Evolutionary conservation across 2,888 invertebrate species (phyloP).

Genomic region (Meteorus cinctellus): DNA sequence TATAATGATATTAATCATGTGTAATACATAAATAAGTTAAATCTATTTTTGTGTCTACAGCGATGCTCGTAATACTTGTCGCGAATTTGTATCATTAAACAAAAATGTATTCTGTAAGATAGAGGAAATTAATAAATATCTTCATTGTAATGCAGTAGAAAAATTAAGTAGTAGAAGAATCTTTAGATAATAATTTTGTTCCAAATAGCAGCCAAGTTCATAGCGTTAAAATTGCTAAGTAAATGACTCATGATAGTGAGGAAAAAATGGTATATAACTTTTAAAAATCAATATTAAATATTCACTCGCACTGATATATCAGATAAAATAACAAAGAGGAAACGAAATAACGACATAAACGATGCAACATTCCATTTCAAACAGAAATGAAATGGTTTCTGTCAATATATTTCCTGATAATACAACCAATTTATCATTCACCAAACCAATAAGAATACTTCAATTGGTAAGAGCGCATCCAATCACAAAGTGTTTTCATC

Average conservation of each 20-base stretch:
- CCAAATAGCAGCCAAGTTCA: slow-evolving; percentile 13
- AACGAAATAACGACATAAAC: background rate
- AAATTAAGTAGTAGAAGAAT: background rate
- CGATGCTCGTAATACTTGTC: slow-evolving; percentile 10
- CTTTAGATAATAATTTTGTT: background rate
- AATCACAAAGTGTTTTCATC: background rate
- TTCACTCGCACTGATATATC: background rate
- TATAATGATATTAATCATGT: background rate
- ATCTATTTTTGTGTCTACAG: slow-evolving; percentile 11
- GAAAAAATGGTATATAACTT: background rate
- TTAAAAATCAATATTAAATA: background rate
- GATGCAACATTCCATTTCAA: slow-evolving; percentile 5
- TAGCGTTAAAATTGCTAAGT: background rate
- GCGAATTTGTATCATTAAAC: background rate
- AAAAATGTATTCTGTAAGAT: slow-evolving; percentile 17
- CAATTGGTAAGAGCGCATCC: slow-evolving; percentile 59
- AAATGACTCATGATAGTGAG: background rate
- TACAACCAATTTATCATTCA: slow-evolving; percentile 45
- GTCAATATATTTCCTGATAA: slow-evolving; percentile 5
- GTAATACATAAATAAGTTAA: slow-evolving; percentile 8
- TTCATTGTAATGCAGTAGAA: background rate
- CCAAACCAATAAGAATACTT: slow-evolving; percentile 61
- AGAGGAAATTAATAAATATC: background rate
- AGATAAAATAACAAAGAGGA: too few relatives aligned
- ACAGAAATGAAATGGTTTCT: background rate